Evolutionary conservation across 2,113 vertebrate genomes (phyloP).

Genomic region (Leuciscus idus): DNA sequence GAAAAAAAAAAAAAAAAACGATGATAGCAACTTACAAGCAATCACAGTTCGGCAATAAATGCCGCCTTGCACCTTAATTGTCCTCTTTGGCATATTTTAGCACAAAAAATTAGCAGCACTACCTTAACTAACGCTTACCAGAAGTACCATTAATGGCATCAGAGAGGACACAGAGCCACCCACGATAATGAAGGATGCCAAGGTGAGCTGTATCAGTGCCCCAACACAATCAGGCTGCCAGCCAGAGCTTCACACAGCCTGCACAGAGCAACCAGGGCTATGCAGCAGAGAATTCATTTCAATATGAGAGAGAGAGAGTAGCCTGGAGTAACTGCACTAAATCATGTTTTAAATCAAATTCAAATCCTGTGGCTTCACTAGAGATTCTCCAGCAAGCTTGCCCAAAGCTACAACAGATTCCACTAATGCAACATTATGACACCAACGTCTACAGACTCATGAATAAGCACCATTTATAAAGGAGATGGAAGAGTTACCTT

Average conservation of each 20-base stretch:
- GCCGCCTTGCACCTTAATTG: conserved; percentile 30
- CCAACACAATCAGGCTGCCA: conserved; percentile 46
- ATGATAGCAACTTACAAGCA: conserved; percentile 42
- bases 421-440: conserved; percentile 34
- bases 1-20: neutral
- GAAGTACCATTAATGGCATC: neutral
- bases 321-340: conserved; percentile 20
- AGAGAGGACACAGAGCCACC: neutral
- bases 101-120: conserved; percentile 14
- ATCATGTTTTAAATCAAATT: conserved; percentile 38
- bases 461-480: conserved; percentile 24
- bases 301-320: conserved; percentile 20
- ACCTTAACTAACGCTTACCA: conserved; percentile 22
- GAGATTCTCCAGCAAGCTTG: conserved; percentile 3
- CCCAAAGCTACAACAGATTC: conserved; percentile 30
- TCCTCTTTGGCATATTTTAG: conserved; percentile 16
- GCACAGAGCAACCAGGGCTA: neutral
- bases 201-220: conserved; percentile 58
- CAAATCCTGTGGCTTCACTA: conserved; percentile 5
- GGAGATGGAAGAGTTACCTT: neutral
- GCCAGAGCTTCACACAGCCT: conserved; percentile 13
- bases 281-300: conserved; percentile 12
- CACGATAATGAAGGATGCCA: conserved; percentile 49
- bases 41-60: conserved; percentile 26
- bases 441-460: conserved; percentile 6